Percentiles rank a stretch among this genome's conserved stretches.
phyloP scores from a whole-genome alignment of 2,888 invertebrate species.

The Cosmopolites sordidus region DNA sequence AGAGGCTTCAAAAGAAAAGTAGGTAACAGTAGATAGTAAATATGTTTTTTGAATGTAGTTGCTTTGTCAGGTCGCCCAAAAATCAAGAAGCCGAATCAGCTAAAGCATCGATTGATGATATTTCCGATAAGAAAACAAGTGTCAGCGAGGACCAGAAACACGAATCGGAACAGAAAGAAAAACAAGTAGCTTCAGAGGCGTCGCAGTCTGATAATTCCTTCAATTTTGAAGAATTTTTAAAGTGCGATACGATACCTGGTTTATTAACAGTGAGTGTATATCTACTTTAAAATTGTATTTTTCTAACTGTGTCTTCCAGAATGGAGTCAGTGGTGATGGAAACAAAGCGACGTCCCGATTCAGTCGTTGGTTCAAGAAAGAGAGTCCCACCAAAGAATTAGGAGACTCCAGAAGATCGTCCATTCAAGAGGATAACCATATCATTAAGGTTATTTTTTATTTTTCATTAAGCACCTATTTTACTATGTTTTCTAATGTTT shows the following conservation, averaged over 20 bases:
- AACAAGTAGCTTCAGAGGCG: conserved; percentile 6
- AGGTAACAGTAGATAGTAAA: neutral
- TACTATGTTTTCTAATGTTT: no score
- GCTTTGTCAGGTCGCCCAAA: conserved; percentile 6
- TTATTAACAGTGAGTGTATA: conserved; percentile 59
- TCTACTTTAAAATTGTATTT: neutral
- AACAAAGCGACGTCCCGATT: conserved; percentile 63
- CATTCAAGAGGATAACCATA: conserved; percentile 54
- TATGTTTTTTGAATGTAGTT: neutral
- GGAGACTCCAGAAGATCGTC: conserved; percentile 48
- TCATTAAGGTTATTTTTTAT: conserved; percentile 50
- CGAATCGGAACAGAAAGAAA: neutral
- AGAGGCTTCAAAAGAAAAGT: neutral
- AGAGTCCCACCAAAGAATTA: conserved; percentile 53
- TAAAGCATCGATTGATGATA: conserved; percentile 5
- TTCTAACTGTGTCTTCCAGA: conserved; percentile 49
- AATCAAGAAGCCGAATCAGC: neutral
- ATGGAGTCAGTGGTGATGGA: conserved; percentile 57
- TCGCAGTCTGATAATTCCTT: conserved; percentile 49
- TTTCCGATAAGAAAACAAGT: conserved; percentile 3
- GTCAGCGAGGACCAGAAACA: conserved; percentile 5
- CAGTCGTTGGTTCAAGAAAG: conserved; percentile 75
- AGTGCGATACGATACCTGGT: conserved; percentile 72
- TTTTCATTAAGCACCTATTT: no score
- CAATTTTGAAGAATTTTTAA: conserved; percentile 82